Conservation (phyloP, 30 jellyfish, hydroid and myxozoan species). For the Phacellophora camtschatica region DNA sequence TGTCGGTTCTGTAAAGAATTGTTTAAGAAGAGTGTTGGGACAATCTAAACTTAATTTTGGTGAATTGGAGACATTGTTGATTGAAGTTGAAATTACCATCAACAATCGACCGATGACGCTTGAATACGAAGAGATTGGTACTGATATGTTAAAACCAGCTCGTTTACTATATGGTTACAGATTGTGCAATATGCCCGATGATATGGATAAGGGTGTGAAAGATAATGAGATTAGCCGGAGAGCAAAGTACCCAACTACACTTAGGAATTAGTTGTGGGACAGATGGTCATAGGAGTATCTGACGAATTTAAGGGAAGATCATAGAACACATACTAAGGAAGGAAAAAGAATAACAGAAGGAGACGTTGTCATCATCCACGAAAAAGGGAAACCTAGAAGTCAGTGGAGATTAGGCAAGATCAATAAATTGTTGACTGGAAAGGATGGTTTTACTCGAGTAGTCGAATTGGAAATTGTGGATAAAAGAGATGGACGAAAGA, state of each 20-base stretch:
- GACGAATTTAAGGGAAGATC: not conserved
- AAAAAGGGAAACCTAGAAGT: not conserved
- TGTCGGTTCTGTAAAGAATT: not conserved
- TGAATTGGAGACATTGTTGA: not conserved
- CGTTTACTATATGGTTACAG: not conserved
- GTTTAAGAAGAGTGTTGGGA: not conserved
- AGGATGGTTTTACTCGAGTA: conserved; percentile 7
- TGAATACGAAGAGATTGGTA: not conserved
- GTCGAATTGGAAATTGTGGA: conserved; percentile 1
- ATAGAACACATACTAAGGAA: not conserved
- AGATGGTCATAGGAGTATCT: not conserved
- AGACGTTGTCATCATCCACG: not conserved
- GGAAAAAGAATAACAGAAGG: not conserved
- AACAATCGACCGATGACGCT: not conserved
- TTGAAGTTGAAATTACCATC: not conserved
- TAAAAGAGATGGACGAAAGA: not conserved
- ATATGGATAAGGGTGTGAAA: not conserved
- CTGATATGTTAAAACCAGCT: not conserved
- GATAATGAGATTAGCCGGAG: not conserved
- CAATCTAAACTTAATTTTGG: not conserved
- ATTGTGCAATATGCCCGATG: not conserved
- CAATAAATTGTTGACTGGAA: not conserved
- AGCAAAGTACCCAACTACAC: not conserved
- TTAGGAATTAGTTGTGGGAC: not conserved
- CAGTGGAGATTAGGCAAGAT: conserved; percentile 19